Percentiles rank a stretch among this genome's conserved stretches.
Evolutionary conservation across 2,113 vertebrate species (phyloP).

Genomic region (Morone chrysops): DNA sequence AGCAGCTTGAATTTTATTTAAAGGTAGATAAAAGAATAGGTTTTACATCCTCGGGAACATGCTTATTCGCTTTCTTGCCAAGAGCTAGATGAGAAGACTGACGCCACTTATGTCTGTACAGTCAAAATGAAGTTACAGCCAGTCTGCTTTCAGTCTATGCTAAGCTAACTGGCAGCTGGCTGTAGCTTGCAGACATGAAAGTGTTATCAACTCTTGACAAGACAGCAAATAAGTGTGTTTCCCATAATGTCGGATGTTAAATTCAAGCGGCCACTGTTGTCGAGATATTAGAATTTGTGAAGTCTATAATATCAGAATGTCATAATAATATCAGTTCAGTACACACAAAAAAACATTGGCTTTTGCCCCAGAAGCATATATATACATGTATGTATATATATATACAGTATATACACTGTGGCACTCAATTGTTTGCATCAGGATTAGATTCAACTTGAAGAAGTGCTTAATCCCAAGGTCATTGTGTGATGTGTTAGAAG

Average conservation of each 20-base stretch:
- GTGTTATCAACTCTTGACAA: not conserved
- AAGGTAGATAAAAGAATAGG: not conserved
- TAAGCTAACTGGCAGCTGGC: not conserved
- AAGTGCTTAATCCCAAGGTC: conserved; percentile 66
- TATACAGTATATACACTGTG: not conserved
- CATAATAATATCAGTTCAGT: not conserved
- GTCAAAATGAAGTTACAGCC: not conserved
- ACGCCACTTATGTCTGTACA: not conserved
- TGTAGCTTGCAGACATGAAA: not conserved
- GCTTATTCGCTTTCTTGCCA: not conserved
- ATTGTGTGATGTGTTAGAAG: conserved; percentile 47
- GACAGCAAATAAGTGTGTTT: not conserved
- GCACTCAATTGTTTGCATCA: conserved; percentile 16
- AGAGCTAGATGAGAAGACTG: not conserved
- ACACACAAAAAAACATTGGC: not conserved
- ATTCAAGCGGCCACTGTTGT: not conserved
- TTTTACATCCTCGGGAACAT: not conserved
- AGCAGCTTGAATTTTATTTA: not conserved
- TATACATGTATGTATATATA: not conserved
- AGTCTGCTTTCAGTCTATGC: not conserved
- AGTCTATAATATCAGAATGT: not conserved
- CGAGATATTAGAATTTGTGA: not conserved
- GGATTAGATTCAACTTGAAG: conserved; percentile 77
- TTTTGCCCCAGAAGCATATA: conserved; percentile 9
- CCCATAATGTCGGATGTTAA: not conserved